These are phyloP conservation scores for Trissolcus brochymenae DNA, from an alignment of 2,888 invertebrate species.

Conservation along the genomic window DNA sequence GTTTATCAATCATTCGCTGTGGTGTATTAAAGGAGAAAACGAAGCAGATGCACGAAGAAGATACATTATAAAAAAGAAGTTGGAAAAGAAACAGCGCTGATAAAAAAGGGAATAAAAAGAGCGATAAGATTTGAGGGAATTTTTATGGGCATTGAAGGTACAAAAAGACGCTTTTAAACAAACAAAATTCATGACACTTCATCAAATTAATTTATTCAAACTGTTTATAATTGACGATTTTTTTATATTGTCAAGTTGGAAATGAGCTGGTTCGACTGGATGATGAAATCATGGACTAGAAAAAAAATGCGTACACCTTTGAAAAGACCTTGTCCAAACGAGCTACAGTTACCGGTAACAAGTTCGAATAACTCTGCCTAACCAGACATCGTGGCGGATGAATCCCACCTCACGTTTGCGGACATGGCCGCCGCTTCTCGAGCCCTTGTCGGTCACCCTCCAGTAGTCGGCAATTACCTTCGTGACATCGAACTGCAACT, in stretches of 20 bases:
- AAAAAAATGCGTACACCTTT: no score
- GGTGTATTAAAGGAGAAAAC: conserved; percentile 23
- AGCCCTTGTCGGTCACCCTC: no score
- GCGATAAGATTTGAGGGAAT: conserved; percentile 19
- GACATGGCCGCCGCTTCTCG: no score
- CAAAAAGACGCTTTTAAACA: conserved; percentile 1
- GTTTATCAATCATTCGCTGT: conserved; percentile 22
- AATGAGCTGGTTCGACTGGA: no score
- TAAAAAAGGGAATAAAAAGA: conserved; percentile 17
- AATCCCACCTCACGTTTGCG: no score
- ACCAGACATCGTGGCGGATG: no score
- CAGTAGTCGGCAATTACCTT: no score
- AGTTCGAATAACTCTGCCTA: no score
- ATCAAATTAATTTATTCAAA: background rate
- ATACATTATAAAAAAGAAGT: conserved; percentile 5
- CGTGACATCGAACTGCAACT: no score
- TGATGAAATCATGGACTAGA: no score
- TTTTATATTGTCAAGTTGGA: background rate
- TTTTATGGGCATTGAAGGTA: background rate
- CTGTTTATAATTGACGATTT: no score
- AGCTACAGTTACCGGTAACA: no score
- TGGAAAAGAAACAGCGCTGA: conserved; percentile 19
- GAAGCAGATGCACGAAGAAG: conserved; percentile 16
- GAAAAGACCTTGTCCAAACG: background rate
- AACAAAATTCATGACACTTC: background rate